Evolutionary conservation across 2,113 vertebrate genomes (phyloP).

Genomic region (Sylvietta virens): DNA sequence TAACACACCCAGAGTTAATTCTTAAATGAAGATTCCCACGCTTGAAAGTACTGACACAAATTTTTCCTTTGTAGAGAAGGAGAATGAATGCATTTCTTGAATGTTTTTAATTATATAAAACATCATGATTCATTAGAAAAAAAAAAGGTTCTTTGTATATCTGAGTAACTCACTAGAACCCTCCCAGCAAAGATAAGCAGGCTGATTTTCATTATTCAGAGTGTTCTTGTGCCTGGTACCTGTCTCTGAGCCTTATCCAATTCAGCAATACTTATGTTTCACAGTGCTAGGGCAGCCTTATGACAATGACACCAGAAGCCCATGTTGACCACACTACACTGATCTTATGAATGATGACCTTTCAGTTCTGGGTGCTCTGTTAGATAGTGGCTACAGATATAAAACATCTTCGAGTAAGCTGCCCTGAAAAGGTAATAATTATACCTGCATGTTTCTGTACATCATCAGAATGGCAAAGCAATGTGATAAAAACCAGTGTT

Average conservation of each 20-base stretch:
- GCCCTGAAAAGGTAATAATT: background rate
- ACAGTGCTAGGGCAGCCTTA: background rate
- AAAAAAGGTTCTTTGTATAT: background rate
- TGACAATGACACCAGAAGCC: background rate
- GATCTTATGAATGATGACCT: background rate
- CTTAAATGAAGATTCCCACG: background rate
- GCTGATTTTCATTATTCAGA: background rate
- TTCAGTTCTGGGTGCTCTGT: background rate
- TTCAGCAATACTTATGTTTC: background rate
- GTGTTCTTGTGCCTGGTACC: background rate
- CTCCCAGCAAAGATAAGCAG: background rate
- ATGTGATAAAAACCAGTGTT: background rate
- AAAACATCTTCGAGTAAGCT: background rate
- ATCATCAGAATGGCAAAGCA: background rate
- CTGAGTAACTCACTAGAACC: background rate
- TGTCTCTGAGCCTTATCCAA: background rate
- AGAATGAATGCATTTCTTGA: background rate
- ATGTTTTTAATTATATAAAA: background rate
- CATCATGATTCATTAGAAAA: background rate
- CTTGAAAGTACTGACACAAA: background rate
- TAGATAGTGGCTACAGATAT: background rate
- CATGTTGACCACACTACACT: background rate
- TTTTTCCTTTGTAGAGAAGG: background rate
- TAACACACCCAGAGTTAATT: background rate
- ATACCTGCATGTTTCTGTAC: background rate